A percentile compares a stretch with the other conserved stretches of the same genome.
phyloP scores from a whole-genome alignment of 2,797 vertebrate species.

The Microhierax caerulescens region DNA sequence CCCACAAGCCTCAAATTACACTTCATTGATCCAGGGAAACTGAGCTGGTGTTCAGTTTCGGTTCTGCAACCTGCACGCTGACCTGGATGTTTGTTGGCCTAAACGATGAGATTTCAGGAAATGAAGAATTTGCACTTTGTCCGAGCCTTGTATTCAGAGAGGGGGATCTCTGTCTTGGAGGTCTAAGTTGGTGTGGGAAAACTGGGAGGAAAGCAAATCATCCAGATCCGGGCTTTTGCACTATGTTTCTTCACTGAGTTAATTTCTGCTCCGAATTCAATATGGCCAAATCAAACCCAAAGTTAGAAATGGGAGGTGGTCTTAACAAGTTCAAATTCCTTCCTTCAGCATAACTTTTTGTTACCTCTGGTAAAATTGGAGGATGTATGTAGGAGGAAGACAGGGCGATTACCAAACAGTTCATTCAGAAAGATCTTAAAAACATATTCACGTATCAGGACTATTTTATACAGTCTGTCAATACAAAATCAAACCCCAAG shows the following conservation, averaged over 20 bases:
- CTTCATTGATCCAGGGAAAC: background rate
- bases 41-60: background rate
- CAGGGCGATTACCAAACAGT: background rate
- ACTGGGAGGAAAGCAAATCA: background rate
- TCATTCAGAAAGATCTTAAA: background rate
- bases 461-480: background rate
- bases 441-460: background rate
- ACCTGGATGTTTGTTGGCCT: constrained; percentile 54
- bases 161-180: background rate
- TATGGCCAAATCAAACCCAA: background rate
- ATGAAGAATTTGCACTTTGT: background rate
- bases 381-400: background rate
- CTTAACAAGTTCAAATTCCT: background rate
- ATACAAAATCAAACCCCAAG: background rate
- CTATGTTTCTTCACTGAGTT: background rate
- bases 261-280: background rate
- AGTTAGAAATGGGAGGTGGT: background rate
- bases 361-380: background rate
- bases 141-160: accelerated
- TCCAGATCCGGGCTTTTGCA: background rate
- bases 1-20: constrained; percentile 30
- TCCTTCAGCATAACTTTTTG: background rate
- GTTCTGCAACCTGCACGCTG: background rate
- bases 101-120: constrained; percentile 38
- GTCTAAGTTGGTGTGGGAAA: background rate